Conservation (phyloP, 2,113 vertebrate genomes). For the Haliaeetus leucogaster region DNA sequence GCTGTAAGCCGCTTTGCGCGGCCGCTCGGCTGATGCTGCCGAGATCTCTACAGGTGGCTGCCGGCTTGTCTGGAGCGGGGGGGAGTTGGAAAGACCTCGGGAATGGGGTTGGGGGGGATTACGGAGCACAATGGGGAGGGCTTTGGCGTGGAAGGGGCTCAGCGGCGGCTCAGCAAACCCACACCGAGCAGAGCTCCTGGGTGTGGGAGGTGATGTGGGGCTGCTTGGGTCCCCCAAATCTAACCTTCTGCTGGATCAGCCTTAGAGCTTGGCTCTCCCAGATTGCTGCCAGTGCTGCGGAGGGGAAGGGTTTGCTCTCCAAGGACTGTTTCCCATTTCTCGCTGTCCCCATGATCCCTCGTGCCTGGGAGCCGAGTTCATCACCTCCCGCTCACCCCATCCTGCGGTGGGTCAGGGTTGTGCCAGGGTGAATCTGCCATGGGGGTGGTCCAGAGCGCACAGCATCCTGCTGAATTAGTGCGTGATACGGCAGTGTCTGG, state of each 20-base stretch:
- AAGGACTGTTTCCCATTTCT: fast-evolving
- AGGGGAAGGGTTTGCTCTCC: not conserved
- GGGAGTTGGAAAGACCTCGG: not conserved
- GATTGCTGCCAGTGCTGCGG: not conserved
- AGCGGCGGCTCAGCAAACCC: not conserved
- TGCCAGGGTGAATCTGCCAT: not conserved
- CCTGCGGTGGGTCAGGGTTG: fast-evolving
- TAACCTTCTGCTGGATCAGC: not conserved
- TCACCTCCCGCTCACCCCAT: fast-evolving
- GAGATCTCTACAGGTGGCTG: not conserved
- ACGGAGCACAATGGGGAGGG: not conserved
- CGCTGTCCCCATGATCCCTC: fast-evolving
- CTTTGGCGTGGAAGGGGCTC: not conserved
- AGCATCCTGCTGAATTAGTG: not conserved
- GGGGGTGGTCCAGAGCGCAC: not conserved
- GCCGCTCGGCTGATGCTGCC: not conserved
- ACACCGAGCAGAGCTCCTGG: not conserved
- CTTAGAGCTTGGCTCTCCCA: fast-evolving
- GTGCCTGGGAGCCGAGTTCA: fast-evolving
- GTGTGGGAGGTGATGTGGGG: fast-evolving
- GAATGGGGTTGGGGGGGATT: not conserved
- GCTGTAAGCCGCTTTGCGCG: not conserved
- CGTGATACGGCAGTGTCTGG: fast-evolving
- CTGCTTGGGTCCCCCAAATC: not conserved
- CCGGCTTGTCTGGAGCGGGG: not conserved